phyloP scores from a whole-genome alignment of 2,888 invertebrate genomes.

The Heteropelma amictum region DNA sequence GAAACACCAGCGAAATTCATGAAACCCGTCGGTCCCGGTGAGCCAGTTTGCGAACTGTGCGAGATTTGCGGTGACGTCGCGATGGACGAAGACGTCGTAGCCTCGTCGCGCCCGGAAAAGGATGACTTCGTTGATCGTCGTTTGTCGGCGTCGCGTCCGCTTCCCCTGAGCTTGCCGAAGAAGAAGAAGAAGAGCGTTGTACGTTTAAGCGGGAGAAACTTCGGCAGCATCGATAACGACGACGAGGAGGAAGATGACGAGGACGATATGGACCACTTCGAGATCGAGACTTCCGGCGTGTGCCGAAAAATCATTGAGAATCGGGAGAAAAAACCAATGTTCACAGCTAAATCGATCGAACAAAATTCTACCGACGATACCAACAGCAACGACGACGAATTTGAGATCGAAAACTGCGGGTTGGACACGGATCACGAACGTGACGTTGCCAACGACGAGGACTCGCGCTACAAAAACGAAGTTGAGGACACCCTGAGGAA shows the following conservation, averaged over 20 bases:
- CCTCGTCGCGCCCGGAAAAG: constrained; percentile 57
- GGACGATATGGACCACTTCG: constrained; percentile 14
- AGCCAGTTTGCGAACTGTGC: constrained; percentile 70
- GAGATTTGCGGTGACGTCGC: constrained; percentile 73
- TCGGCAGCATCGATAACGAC: constrained; percentile 56
- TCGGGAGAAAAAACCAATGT: too few species aligned
- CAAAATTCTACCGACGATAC: constrained; percentile 58
- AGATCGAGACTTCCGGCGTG: constrained; percentile 25
- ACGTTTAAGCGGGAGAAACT: constrained; percentile 42
- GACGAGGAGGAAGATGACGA: constrained; percentile 52
- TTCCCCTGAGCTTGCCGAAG: constrained; percentile 61
- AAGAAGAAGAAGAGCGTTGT: constrained; percentile 58
- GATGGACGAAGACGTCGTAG: constrained; percentile 57
- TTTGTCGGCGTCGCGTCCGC: constrained; percentile 42
- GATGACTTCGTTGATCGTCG: constrained; percentile 56
- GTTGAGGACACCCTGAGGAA: constrained; percentile 50
- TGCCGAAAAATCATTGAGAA: background rate
- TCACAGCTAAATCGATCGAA: constrained; percentile 52
- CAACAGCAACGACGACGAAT: constrained; percentile 59
- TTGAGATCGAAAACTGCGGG: constrained; percentile 73
- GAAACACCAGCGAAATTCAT: constrained; percentile 32
- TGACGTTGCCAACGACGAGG: constrained; percentile 38
- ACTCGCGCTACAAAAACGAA: constrained; percentile 27
- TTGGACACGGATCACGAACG: constrained; percentile 59
- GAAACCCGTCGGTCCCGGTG: constrained; percentile 35